Evolutionary conservation across 2,888 invertebrate genomes (phyloP).

Genomic region (Chrysolina americana): DNA sequence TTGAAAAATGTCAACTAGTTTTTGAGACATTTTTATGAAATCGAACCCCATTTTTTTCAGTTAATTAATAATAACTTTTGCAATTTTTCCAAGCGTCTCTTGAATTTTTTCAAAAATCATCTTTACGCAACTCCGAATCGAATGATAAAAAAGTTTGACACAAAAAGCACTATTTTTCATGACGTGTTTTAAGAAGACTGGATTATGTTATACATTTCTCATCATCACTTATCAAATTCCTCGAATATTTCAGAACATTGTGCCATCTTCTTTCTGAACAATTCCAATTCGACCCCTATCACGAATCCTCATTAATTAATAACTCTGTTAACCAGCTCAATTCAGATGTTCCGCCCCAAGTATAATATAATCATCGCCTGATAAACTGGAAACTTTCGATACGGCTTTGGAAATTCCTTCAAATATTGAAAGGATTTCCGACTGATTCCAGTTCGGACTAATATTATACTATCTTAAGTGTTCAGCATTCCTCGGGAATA

Average conservation of each 20-base stretch:
- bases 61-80: no score
- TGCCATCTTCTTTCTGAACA: background rate
- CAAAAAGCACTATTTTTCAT: no score
- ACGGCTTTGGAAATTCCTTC: slow-evolving; percentile 25
- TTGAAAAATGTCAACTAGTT: no score
- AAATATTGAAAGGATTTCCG: slow-evolving; percentile 50
- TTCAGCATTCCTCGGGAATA: slow-evolving; percentile 49
- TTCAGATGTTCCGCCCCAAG: background rate
- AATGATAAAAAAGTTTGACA: no score
- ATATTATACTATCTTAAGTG: slow-evolving; percentile 45
- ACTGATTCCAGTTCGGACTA: slow-evolving; percentile 49
- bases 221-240: no score
- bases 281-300: background rate
- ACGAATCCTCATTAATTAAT: background rate
- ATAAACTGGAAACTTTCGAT: slow-evolving; percentile 29
- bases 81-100: no score
- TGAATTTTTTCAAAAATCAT: no score
- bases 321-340: background rate
- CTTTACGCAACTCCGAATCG: no score
- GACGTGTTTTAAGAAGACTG: no score
- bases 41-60: no score
- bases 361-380: background rate
- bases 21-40: no score
- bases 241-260: background rate
- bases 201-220: no score